phyloP scores from a whole-genome alignment of 2,113 vertebrate species.

The Semicossyphus pulcher region DNA sequence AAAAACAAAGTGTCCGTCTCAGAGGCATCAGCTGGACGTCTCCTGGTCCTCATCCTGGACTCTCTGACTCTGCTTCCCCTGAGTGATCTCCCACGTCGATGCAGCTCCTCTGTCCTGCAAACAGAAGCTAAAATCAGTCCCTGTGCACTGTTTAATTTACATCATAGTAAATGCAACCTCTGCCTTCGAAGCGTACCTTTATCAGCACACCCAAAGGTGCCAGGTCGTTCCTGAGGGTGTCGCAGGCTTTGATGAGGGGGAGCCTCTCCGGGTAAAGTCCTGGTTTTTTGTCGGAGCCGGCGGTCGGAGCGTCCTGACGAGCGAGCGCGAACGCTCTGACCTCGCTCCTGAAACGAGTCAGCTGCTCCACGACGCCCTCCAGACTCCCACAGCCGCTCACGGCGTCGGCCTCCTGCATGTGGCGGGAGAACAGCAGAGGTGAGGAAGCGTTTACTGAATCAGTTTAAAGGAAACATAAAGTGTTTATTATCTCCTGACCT shows the following conservation, averaged over 20 bases:
- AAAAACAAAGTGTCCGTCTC: too few relatives aligned
- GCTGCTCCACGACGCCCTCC: slow-evolving; percentile 86
- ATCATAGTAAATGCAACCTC: not conserved
- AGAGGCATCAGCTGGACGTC: slow-evolving; percentile 8
- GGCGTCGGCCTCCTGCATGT: slow-evolving; percentile 68
- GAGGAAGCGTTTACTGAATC: not conserved
- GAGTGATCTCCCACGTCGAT: slow-evolving; percentile 90
- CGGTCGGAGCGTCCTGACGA: not conserved
- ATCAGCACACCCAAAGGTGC: slow-evolving; percentile 87
- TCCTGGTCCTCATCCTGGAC: slow-evolving; percentile 31
- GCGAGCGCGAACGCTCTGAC: slow-evolving; percentile 89
- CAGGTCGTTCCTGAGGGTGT: slow-evolving; percentile 87
- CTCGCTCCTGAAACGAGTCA: slow-evolving; percentile 87
- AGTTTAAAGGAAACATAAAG: too few relatives aligned
- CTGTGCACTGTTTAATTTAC: not conserved
- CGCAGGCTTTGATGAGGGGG: slow-evolving; percentile 90
- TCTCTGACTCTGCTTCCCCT: slow-evolving; percentile 35
- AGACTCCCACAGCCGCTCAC: slow-evolving; percentile 63
- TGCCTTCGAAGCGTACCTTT: slow-evolving; percentile 82
- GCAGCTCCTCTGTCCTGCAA: slow-evolving; percentile 88
- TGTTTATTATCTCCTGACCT: slow-evolving; percentile 79
- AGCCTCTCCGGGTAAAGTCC: slow-evolving; percentile 79
- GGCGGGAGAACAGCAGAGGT: not conserved
- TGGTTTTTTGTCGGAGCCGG: not conserved
- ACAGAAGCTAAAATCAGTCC: slow-evolving; percentile 1